phyloP scores from a whole-genome alignment of 64 coral and sea anemone genomes.

The Pachyseris speciosa region DNA sequence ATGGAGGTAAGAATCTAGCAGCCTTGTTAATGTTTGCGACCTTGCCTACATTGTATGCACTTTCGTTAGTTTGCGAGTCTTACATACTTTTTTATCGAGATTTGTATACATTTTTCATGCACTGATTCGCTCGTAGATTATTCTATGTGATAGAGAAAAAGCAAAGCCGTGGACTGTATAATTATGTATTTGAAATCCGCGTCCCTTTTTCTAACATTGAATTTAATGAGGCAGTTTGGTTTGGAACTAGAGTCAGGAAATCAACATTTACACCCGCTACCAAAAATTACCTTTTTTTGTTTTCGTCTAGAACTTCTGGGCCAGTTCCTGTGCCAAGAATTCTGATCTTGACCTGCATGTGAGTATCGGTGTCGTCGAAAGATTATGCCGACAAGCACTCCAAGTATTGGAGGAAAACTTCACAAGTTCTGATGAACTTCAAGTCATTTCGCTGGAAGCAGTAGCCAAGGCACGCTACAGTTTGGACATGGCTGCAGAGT shows the following conservation, averaged over 20 bases:
- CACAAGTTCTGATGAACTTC: neutral
- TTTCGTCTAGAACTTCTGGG: neutral
- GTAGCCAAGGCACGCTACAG: conserved; percentile 25
- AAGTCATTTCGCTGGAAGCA: conserved; percentile 38
- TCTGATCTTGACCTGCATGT: neutral
- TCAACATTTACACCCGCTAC: neutral
- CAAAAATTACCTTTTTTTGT: neutral
- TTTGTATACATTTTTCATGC: too few species aligned
- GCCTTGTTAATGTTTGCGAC: too few species aligned
- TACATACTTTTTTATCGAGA: too few species aligned
- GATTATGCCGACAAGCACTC: neutral
- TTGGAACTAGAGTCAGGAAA: neutral
- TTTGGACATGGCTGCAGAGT: conserved; percentile 20
- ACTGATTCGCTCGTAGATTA: too few species aligned
- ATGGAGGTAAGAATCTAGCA: conserved; percentile 57
- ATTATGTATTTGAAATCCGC: too few species aligned
- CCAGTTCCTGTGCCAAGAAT: neutral
- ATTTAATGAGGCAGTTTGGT: neutral
- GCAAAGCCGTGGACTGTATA: too few species aligned
- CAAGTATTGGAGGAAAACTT: neutral
- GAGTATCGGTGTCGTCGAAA: neutral
- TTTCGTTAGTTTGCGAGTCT: too few species aligned
- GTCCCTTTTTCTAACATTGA: too few species aligned
- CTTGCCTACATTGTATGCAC: too few species aligned
- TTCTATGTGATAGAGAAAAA: too few species aligned